Evolutionary conservation across 37 sponge, comb jelly and placozoan species (phyloP), one percentile per base, ranked within the genome.

Genomic region (Diacarnus erythraeanus): DNA sequence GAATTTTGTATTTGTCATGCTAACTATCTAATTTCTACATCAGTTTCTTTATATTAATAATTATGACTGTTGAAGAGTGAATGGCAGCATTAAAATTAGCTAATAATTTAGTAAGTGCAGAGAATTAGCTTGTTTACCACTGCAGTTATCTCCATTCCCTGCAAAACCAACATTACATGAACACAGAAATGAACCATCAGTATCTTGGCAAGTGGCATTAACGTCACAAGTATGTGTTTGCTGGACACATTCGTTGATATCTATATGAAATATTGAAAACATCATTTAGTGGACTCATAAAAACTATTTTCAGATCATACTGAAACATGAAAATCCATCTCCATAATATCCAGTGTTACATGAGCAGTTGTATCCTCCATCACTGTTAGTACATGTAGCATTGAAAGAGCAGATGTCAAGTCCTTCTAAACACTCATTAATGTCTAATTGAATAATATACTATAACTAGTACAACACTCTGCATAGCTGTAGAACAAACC

Each of bases 201-300:
- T 74, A 66, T 86, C 61, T 27, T 17, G n/a, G 64, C 87, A 86
- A n/a, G 61, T 78, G 30, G 80, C 80, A 82, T 76, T 76, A 9
- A 63, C 77, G 47, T 71, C 38, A 42, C 87, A 80, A 21, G 31
- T 59, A 25, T 63, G 4, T 68, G 44, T 57, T 2, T 67, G 37
- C 9, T 76, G 58, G 1, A 37, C 33, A 44, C 84, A 83, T 67
- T 83, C 84, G 76, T 83, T 25, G 22, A 69, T 26, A 76, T 83
- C 84, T 83, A 60, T 67, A 58, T n/a, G n/a, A n/a, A n/a, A n/a
- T n/a, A n/a, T n/a, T n/a, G n/a, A n/a, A n/a, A n/a, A n/a, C n/a
- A n/a, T n/a, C n/a, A n/a, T n/a, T n/a, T n/a, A 3, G n/a, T 1
- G 23, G 41, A 15, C 22, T 60, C 23, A n/a, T n/a, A n/a, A n/a